Evolutionary conservation across 2,113 vertebrate species (phyloP), one percentile per base, ranked within the genome.

Genomic region (Callorhinus ursinus): DNA sequence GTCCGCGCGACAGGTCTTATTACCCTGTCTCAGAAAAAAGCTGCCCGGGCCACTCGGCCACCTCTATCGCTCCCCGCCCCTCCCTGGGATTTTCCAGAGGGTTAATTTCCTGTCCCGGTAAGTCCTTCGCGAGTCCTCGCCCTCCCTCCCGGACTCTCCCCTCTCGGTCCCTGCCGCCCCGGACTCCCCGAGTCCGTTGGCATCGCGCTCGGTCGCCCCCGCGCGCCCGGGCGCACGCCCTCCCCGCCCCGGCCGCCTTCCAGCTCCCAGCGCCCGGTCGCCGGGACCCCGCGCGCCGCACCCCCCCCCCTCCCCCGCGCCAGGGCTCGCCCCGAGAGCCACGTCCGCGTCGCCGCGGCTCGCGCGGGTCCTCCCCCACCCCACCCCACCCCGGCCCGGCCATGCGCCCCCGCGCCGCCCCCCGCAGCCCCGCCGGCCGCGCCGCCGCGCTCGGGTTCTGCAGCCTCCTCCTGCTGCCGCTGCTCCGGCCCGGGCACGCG

Each of bases 401-500:
- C 85, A 98, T 86, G 93, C 92, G 90, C 95, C 95, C 98, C 96
- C 95, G 79, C 55, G n/a, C 51, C 19, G 59, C 97, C 79, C 86
- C 93, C 85, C 94, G 42, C 55, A 69, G 49, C 98, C 82, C 95
- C 85, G 71, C 80, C n/a, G 61, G 80, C 80, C 19, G 89, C 53
- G 16, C 85, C 16, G 82, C 86, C 4, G 86, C 82, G 81, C 81
- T 94, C 0, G 7, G 81, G 82, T 98, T 96, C 97, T 97, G 96
- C 80, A 61, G 57, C 96, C 95, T 53, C 93, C 98, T 98, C 93
- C 95, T 51, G 88, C 98, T 98, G 94, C 96, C 98, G 82, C 96
- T 98, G 88, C 77, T 98, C 0, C 92, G 98, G 49, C 96, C 91
- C 63, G 99, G 98, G 88, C 98, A 98, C 69, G 98, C 98, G 55